Evolutionary conservation across 2,113 vertebrate species (phyloP), one percentile per base, ranked within the genome.

Genomic region (Cnemophilus loriae): DNA sequence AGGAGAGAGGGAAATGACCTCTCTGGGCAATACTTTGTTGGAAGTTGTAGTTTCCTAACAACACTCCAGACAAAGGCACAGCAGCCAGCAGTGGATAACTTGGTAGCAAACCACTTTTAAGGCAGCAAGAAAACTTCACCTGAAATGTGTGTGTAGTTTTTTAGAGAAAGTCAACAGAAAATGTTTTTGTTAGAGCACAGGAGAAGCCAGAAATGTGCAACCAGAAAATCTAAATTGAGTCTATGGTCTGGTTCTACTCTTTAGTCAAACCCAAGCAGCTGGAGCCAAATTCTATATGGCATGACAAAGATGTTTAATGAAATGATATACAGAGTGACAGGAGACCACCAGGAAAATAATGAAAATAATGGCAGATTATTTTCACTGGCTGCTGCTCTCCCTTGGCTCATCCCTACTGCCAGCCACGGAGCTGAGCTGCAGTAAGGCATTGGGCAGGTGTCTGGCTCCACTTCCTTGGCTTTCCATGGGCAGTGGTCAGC

Each of bases 61-160:
- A 15, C 70, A 21, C 94, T 87, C 92, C 89, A 96, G 79, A 82
- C 61, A 93, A 91, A 77, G 26, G 60, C 97, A 52, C 24, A 59
- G 80, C 75, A 76, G 92, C 77, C 94, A 96, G 73, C 35, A 70
- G 57, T 2, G 35, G 71, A 74, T 59, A 96, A 81, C 77, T 85
- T 73, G 89, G 83, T 93, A 92, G 70, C 74, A 84, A 93, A 96
- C 56, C 83, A 71, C 75, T 91, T 95, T 84, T 70, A 93, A 89
- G 65, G 61, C 37, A 80, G n/a, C 67, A 80, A 81, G 84, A 96
- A 97, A 92, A 81, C 61, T 83, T 96, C 92, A 97, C 94, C 95
- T 97, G 95, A 96, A 90, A 89, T 52, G 28, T 24, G 14, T 65
- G 59, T 69, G 44, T 17, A 65, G 41, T 32, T 89, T 70, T 14